phyloP scores from a whole-genome alignment of 2,113 vertebrate genomes.

The Boulengeromyrus knoepffleri region DNA sequence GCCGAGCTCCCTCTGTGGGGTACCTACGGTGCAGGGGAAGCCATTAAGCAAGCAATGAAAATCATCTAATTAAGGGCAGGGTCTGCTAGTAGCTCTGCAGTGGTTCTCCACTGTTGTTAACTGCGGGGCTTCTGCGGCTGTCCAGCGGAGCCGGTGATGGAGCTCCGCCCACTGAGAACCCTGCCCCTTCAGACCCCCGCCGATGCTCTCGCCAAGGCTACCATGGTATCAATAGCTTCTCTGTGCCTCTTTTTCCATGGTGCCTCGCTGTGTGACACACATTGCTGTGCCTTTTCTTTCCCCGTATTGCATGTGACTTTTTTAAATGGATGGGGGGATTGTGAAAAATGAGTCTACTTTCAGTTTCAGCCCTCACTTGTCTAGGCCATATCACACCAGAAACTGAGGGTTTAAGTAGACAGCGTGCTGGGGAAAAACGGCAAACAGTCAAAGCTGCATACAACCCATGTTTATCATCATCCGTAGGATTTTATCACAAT shows the following conservation, averaged over 20 bases:
- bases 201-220: background rate
- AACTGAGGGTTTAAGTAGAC: background rate
- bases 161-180: background rate
- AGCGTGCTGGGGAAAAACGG: background rate
- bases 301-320: background rate
- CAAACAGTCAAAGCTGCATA: background rate
- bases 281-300: background rate
- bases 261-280: background rate
- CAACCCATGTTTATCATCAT: background rate
- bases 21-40: constrained; percentile 25
- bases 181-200: background rate
- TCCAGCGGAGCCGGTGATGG: background rate
- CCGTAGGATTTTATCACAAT: background rate
- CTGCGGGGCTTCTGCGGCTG: constrained; percentile 25
- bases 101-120: background rate
- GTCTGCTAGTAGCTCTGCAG: constrained; percentile 1
- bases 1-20: constrained; percentile 30
- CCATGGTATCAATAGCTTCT: background rate
- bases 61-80: constrained; percentile 41
- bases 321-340: background rate
- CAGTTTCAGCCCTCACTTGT: background rate
- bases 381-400: background rate
- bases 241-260: background rate
- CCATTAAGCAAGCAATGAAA: constrained; percentile 49
- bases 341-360: background rate